Evolutionary conservation across 1,140 invertebrate species (phyloP).

Genomic region (Fopius arisanus): DNA sequence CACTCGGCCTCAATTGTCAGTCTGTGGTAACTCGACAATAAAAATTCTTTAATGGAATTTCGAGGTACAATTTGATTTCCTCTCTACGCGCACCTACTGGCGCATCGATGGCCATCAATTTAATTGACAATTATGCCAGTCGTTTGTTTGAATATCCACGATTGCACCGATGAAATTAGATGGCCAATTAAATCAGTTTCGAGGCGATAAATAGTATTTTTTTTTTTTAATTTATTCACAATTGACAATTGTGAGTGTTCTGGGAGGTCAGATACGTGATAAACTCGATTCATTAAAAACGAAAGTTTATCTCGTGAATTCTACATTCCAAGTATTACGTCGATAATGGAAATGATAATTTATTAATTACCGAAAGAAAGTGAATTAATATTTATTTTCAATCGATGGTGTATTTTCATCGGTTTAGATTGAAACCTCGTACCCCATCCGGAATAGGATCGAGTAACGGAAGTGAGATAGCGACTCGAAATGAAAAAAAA

Average conservation of each 20-base stretch:
- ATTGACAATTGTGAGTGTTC: neutral
- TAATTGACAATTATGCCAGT: neutral
- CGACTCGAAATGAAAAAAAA: neutral
- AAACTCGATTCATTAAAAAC: neutral
- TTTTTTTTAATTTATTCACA: neutral
- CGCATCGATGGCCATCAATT: neutral
- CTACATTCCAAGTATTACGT: neutral
- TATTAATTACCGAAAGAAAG: neutral
- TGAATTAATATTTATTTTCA: neutral
- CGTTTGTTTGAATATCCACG: neutral
- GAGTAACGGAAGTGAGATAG: neutral
- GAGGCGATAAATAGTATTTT: neutral
- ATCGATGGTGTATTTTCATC: too few relatives aligned
- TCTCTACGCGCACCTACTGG: neutral
- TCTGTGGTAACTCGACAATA: neutral
- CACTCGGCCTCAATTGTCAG: constrained; percentile 4
- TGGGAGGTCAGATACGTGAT: neutral
- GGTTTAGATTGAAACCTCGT: neutral
- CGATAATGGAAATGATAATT: neutral
- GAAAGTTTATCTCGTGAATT: neutral
- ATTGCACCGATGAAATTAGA: neutral
- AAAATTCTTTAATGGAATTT: neutral
- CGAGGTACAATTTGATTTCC: neutral
- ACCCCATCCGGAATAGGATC: neutral
- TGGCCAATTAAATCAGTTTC: neutral